Evolutionary conservation across 2,888 invertebrate genomes (phyloP), one percentile per base, ranked within the genome.

Genomic region (Eupeodes latifasciatus): DNA sequence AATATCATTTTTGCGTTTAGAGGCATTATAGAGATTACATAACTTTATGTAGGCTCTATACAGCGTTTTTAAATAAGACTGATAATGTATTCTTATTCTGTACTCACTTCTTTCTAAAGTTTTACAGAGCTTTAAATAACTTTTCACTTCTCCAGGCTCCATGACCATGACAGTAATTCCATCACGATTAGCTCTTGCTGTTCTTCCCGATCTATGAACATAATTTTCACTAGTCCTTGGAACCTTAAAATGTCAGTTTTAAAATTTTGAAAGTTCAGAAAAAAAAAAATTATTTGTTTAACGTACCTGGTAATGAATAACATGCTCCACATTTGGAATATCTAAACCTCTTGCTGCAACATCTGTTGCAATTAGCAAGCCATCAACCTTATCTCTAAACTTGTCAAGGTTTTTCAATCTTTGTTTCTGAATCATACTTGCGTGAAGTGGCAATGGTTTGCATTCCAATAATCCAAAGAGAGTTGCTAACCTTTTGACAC

Each of bases 321-420:
- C 99, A 94, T 99, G 98, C 90, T 99, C 96, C 3, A 99, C 96
- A 90, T 96, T 95, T 0, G 98, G 97, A 91, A 99, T 98, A 94
- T 99, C 99, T 62, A 99, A 94, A 0, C 99, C 99, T 81, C 99
- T 95, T 0, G 99, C 99, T 0, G 99, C 99, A 6, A 99, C 99
- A 94, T 99, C 99, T 0, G 99, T 99, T 4, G 99, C 96, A 83
- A 99, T 95, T 51, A 99, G 94, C 9, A 99, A 92, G 0, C 97
- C 96, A 89, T 95, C 95, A 0, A 95, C 95, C 90, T 96, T 95
- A 80, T 95, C 96, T 53, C 96, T 95, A 93, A 97, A 97, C 89
- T 96, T 96, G 92, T 99, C 99, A 5, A 99, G 94, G 94, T 98
- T 99, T 93, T 98, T 98, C 53, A 99, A 94, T 16, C 99, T 94